Percentiles rank a stretch among this genome's conserved stretches.
These are phyloP conservation scores for Lasioglossum lativentre DNA, from an alignment of 2,888 invertebrate genomes.

Conservation along the genomic window DNA sequence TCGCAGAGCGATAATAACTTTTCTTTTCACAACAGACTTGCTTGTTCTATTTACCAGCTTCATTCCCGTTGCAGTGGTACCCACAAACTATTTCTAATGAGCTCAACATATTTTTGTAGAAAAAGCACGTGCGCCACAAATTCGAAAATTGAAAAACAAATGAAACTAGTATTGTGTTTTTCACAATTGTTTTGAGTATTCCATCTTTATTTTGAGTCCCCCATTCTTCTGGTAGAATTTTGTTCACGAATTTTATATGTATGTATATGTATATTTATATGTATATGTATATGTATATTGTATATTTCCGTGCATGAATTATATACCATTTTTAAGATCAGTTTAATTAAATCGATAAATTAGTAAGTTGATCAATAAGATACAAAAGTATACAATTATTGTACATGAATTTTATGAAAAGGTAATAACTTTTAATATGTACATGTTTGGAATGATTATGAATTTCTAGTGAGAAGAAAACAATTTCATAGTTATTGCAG, in stretches of 20 bases:
- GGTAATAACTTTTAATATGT: not conserved
- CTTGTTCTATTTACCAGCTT: constrained; percentile 15
- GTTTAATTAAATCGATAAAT: not conserved
- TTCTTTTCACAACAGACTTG: constrained; percentile 21
- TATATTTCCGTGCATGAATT: too few species aligned
- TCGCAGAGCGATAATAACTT: constrained; percentile 40
- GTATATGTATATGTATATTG: too few species aligned
- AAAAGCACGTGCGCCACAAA: not conserved
- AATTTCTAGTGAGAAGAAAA: not conserved
- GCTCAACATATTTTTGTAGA: not conserved
- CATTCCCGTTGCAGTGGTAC: not conserved
- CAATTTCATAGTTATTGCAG: not conserved
- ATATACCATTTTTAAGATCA: too few species aligned
- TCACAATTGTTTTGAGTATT: not conserved
- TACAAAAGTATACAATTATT: not conserved
- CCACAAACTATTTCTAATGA: not conserved
- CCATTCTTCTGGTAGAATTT: not conserved
- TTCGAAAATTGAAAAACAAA: not conserved
- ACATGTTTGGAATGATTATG: not conserved
- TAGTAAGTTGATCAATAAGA: not conserved
- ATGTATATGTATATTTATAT: too few species aligned
- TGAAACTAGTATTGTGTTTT: not conserved
- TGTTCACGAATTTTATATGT: not conserved
- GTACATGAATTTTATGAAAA: not conserved
- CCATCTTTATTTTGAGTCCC: too few species aligned